Evolutionary conservation across 2,888 invertebrate genomes (phyloP).

Genomic region (Habrosyne pyritoides): DNA sequence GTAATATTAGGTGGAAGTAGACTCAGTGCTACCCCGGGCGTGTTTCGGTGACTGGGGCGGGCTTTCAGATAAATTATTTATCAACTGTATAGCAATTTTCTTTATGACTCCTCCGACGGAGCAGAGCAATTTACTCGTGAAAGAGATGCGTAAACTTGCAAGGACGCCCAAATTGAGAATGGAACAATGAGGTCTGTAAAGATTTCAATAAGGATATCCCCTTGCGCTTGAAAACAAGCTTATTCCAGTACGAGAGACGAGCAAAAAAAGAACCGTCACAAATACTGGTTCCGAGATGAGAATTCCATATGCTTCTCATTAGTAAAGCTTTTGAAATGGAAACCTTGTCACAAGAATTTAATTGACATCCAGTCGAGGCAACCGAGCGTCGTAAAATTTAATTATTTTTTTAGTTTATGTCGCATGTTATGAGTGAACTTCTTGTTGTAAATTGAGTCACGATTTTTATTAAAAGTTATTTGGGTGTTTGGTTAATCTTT

Average conservation of each 20-base stretch:
- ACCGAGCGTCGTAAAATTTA: slow-evolving; percentile 53
- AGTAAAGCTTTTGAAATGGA: slow-evolving; percentile 57
- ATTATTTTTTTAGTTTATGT: slow-evolving; percentile 53
- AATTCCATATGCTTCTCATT: slow-evolving; percentile 64
- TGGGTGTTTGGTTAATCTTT: slow-evolving; percentile 30
- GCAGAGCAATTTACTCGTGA: slow-evolving; percentile 81
- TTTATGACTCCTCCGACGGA: slow-evolving; percentile 83
- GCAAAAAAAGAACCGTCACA: slow-evolving; percentile 30
- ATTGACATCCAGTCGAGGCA: slow-evolving; percentile 60
- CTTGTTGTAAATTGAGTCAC: slow-evolving; percentile 40
- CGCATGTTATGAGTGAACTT: slow-evolving; percentile 32
- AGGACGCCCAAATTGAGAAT: slow-evolving; percentile 78
- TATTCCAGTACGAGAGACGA: slow-evolving; percentile 8
- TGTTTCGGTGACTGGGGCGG: slow-evolving; percentile 82
- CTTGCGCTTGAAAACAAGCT: slow-evolving; percentile 26
- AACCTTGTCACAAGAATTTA: slow-evolving; percentile 61
- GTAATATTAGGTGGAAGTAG: slow-evolving; percentile 80
- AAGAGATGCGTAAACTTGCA: slow-evolving; percentile 83
- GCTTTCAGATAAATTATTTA: slow-evolving; percentile 84
- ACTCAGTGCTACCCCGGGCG: slow-evolving; percentile 68
- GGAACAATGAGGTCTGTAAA: slow-evolving; percentile 71
- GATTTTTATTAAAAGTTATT: slow-evolving; percentile 35
- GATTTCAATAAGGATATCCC: slow-evolving; percentile 69
- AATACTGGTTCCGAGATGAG: slow-evolving; percentile 33
- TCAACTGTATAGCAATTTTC: slow-evolving; percentile 84